phyloP scores from a whole-genome alignment of 2,888 invertebrate species.

The Mallateleia sp. region DNA sequence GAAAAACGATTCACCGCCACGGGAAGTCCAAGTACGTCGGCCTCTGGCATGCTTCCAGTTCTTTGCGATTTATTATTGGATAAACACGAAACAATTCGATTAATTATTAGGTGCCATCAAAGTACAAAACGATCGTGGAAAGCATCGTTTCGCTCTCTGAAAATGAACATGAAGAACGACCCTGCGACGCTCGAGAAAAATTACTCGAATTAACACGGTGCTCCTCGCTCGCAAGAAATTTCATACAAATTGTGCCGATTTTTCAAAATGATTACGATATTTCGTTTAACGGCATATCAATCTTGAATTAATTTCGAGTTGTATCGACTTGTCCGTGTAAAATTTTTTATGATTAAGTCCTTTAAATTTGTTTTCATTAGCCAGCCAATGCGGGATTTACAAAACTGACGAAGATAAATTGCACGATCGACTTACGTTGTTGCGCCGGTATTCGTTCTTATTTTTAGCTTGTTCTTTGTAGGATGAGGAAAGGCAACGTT shows the following conservation, averaged over 20 bases:
- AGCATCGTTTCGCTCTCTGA: constrained; percentile 6
- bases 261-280: constrained; percentile 1
- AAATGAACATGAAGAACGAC: constrained; percentile 17
- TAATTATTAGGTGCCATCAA: constrained; percentile 57
- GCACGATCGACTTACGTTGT: background rate
- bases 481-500: background rate
- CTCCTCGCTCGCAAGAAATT: background rate
- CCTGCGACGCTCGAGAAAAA: background rate
- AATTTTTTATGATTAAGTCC: too few species aligned
- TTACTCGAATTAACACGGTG: constrained; percentile 18
- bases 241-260: background rate
- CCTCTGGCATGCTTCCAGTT: constrained; percentile 60
- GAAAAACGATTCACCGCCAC: constrained; percentile 58
- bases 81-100: constrained; percentile 68
- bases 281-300: background rate
- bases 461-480: background rate
- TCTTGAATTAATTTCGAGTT: background rate
- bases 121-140: constrained; percentile 30
- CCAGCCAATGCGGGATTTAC: background rate
- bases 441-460: background rate
- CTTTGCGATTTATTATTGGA: constrained; percentile 68
- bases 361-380: background rate
- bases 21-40: constrained; percentile 39
- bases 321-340: background rate
- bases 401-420: background rate